phyloP scores from a whole-genome alignment of 2,888 invertebrate genomes.

The Lasioglossum figueresi region DNA sequence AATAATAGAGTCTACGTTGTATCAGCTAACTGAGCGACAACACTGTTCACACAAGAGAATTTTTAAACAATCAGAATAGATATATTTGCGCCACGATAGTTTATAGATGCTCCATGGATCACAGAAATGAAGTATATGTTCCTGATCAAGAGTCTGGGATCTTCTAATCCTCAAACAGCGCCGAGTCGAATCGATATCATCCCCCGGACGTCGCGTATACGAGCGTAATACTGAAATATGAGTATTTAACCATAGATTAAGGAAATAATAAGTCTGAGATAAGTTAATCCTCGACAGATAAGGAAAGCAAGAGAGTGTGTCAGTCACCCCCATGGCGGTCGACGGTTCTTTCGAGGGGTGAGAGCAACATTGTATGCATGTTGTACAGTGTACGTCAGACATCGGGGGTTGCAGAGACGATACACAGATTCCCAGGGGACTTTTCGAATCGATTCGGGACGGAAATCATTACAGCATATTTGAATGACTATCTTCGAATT shows the following conservation, averaged over 20 bases:
- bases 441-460: slow-evolving; percentile 83
- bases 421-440: slow-evolving; percentile 81
- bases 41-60: neutral
- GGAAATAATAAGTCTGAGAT: slow-evolving; percentile 83
- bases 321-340: slow-evolving; percentile 48
- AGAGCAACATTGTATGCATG: slow-evolving; percentile 74
- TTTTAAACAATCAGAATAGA: neutral
- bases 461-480: slow-evolving; percentile 84
- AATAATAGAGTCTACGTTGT: neutral
- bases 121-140: too few species aligned
- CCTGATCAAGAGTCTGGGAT: too few species aligned
- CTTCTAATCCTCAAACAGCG: slow-evolving; percentile 45
- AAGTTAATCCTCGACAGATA: slow-evolving; percentile 83
- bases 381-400: slow-evolving; percentile 71
- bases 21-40: neutral
- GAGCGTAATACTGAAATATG: slow-evolving; percentile 83
- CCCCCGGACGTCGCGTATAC: slow-evolving; percentile 31
- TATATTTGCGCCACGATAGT: neutral
- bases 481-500: slow-evolving; percentile 83
- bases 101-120: too few species aligned
- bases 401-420: slow-evolving; percentile 66
- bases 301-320: slow-evolving; percentile 67
- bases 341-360: slow-evolving; percentile 68
- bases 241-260: slow-evolving; percentile 83
- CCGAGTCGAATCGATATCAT: slow-evolving; percentile 49